Evolutionary conservation across 2,888 invertebrate genomes (phyloP), one percentile per base, ranked within the genome.

Genomic region (Pantelozetes paolii): DNA sequence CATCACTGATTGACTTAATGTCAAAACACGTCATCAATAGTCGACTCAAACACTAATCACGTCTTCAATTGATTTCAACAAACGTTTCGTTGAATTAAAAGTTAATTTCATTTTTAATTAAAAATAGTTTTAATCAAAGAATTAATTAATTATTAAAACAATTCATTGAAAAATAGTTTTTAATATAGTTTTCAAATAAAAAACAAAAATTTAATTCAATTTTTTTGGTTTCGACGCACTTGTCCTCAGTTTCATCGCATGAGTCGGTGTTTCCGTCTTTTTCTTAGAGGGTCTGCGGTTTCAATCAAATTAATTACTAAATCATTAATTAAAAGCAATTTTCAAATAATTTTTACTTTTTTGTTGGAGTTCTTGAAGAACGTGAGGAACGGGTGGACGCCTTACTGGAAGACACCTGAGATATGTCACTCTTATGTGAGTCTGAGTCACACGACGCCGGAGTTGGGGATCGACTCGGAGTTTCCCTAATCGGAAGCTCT

Each of bases 211-310:
- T n/a, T n/a, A n/a, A n/a, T n/a, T n/a, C n/a, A n/a, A n/a, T 48
- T 57, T 57, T 28, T 57, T 57, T 57, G 57, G 28, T 57, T 62
- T 62, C 1, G 62, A n/a, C n/a, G 62, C 36, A 36, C 62, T 62
- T 3, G 11, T 36, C n/a, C 73, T 26, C 48, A 73, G 36, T 57
- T 71, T 73, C 73, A 73, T 73, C 26, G 69, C 30, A 70, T 73
- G 73, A 9, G 73, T 73, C 15, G 73, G 73, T 20, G 73, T 69
- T 40, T 73, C 73, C 9, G 8, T 40, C 20, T 20, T 20, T 59
- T 59, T 62, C 36, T 36, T 72, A 11, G 48, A 13, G 23, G 30
- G 30, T 54, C 57, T 50, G 36, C 6, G n/a, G 1, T n/a, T n/a
- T n/a, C n/a, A n/a, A n/a, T n/a, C n/a, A 32, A 23, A 50, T 20